Evolutionary conservation across 2,888 invertebrate species (phyloP), one percentile per base, ranked within the genome.

Genomic region (Cheilosia vulpina): DNA sequence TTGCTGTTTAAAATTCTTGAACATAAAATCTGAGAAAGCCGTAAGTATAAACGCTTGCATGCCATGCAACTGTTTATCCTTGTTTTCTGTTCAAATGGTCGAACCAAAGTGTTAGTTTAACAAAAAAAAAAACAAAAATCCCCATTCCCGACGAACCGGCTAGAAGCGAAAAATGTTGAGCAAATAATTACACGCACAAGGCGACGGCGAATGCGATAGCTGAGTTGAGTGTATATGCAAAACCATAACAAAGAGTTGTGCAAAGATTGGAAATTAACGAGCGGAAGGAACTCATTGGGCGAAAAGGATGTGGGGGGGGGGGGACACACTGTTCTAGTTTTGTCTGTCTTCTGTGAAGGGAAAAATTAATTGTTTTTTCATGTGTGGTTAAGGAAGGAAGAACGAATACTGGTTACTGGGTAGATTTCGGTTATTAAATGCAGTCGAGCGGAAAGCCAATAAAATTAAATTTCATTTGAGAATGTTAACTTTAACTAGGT

Each of bases 201-300:
- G 21, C 38, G 38, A 31, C 31, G 53, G 71, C 41, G 60, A 38
- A 38, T 53, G 27, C 31, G 55, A 43, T 27, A 27, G 27, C 27
- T 4, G 6, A 27, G 6, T 27, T 27, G 27, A 27, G 27, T 53
- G 50, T 53, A 60, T 53, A 65, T 69, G 75, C 58, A 69, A 73
- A 75, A 69, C 75, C 75, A 60, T 53, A 34, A 45, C 68, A 65
- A 71, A 65, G 75, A 84, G 69, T 65, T 79, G 79, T 75, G 80
- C 71, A 84, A 69, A 80, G 80, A 75, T 84, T 79, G 84, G 60
- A 84, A 84, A 79, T 84, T 75, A 84, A 84, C 80, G 80, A 84
- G 69, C 84, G 84, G 84, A 84, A 84, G 75, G 80, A 84, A 84
- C 75, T 76, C 80, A 84, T 84, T 84, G 80, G 75, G 47, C 84